Percentiles rank a stretch among this genome's conserved stretches.
Evolutionary conservation across 2,888 invertebrate species (phyloP).

Genomic region (Microplitis deprimator): DNA sequence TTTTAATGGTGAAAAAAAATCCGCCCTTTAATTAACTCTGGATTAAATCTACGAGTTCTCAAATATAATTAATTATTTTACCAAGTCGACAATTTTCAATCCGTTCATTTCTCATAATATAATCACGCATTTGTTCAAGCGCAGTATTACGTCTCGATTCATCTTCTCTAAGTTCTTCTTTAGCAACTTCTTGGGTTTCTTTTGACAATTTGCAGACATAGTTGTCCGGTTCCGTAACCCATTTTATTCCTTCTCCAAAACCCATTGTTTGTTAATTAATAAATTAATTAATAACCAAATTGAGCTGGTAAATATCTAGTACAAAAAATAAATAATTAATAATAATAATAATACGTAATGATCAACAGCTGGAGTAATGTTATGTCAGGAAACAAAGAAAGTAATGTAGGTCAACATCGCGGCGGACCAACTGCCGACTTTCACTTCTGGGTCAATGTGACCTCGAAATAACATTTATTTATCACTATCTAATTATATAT

Average conservation of each 20-base stretch:
- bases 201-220: slow-evolving; percentile 77
- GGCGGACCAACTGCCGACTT: slow-evolving; percentile 19
- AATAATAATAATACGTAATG: background rate
- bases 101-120: slow-evolving; percentile 81
- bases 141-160: slow-evolving; percentile 78
- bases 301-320: background rate
- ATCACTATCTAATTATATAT: background rate
- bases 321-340: background rate
- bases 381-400: slow-evolving; percentile 15
- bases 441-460: slow-evolving; percentile 37
- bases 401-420: slow-evolving; percentile 27
- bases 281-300: background rate
- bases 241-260: slow-evolving; percentile 60
- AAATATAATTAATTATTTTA: slow-evolving; percentile 62
- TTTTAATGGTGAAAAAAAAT: too few species aligned
- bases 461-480: slow-evolving; percentile 39
- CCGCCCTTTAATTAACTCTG: background rate
- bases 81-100: slow-evolving; percentile 80
- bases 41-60: background rate
- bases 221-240: slow-evolving; percentile 77
- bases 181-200: slow-evolving; percentile 78
- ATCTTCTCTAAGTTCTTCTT: slow-evolving; percentile 81
- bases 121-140: slow-evolving; percentile 78
- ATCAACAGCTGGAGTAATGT: too few species aligned
- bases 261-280: slow-evolving; percentile 50